A percentile compares a stretch with the other conserved stretches of the same genome.
phyloP scores from a whole-genome alignment of 2,113 vertebrate species.

The Nicator chloris region DNA sequence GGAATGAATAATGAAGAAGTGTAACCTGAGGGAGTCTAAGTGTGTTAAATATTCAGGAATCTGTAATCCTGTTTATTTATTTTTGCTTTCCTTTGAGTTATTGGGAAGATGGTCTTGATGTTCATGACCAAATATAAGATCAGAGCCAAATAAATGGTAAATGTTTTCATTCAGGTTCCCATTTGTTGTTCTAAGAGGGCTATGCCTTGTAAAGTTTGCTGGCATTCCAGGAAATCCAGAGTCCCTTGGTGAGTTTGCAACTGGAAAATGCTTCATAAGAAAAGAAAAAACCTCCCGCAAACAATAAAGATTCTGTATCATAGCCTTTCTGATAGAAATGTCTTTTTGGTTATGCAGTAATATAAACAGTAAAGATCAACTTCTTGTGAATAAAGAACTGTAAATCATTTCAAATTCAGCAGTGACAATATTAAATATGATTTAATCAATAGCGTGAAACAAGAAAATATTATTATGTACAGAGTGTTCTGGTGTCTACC shows the following conservation, averaged over 20 bases:
- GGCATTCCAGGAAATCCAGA: constrained; percentile 60
- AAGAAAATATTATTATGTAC: background rate
- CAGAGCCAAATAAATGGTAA: constrained; percentile 56
- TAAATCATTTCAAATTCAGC: background rate
- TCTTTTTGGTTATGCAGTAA: background rate
- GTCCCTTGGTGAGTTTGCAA: constrained; percentile 53
- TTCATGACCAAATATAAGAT: constrained; percentile 51
- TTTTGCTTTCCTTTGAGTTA: constrained; percentile 52
- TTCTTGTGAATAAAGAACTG: background rate
- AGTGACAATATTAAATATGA: background rate
- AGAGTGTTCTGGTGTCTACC: background rate
- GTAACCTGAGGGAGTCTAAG: background rate
- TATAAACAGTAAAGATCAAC: background rate
- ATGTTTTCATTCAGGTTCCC: constrained; percentile 55
- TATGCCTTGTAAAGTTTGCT: constrained; percentile 44
- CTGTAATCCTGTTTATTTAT: constrained; percentile 13
- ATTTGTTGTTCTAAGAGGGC: constrained; percentile 64
- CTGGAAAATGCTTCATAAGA: constrained; percentile 24
- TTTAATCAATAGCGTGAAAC: background rate
- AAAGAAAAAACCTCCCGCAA: background rate
- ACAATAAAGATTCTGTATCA: background rate
- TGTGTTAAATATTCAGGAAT: background rate
- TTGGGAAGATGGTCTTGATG: constrained; percentile 63
- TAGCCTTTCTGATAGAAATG: background rate
- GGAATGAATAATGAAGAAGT: background rate